These are phyloP conservation scores for Merops nubicus DNA, from an alignment of 2,113 vertebrate species.

Conservation along the genomic window DNA sequence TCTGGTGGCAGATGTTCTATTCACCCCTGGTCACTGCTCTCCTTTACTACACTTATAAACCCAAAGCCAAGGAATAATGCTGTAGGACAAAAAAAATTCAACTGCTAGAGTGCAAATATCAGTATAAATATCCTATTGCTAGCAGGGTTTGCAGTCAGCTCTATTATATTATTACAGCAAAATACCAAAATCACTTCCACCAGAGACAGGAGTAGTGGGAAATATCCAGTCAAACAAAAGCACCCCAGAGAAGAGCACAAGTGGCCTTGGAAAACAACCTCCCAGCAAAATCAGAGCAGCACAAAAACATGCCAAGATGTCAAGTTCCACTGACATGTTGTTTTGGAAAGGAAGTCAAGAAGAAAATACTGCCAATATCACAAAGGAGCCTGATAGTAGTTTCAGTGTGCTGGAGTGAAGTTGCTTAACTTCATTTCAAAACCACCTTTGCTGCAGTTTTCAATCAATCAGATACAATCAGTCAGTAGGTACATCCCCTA, in stretches of 20 bases:
- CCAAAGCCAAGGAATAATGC: neutral
- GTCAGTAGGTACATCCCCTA: neutral
- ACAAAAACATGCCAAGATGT: neutral
- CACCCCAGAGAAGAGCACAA: neutral
- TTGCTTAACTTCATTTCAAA: neutral
- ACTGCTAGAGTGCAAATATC: neutral
- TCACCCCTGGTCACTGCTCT: neutral
- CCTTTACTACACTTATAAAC: neutral
- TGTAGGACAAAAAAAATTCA: neutral
- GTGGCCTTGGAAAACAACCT: neutral
- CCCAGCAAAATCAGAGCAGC: neutral
- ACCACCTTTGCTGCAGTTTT: neutral
- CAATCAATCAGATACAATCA: neutral
- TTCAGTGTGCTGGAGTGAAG: neutral
- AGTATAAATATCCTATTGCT: neutral
- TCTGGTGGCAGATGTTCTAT: neutral
- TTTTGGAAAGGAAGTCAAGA: conserved; percentile 32
- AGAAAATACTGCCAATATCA: neutral
- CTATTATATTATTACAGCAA: neutral
- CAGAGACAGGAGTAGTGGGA: neutral
- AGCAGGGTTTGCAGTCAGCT: neutral
- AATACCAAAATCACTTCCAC: neutral
- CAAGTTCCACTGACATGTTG: neutral
- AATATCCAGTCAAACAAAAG: neutral
- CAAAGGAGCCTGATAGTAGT: neutral